These are phyloP conservation scores for Dicroscelio sp. DNA, from an alignment of 2,888 invertebrate species.

Conservation along the genomic window DNA sequence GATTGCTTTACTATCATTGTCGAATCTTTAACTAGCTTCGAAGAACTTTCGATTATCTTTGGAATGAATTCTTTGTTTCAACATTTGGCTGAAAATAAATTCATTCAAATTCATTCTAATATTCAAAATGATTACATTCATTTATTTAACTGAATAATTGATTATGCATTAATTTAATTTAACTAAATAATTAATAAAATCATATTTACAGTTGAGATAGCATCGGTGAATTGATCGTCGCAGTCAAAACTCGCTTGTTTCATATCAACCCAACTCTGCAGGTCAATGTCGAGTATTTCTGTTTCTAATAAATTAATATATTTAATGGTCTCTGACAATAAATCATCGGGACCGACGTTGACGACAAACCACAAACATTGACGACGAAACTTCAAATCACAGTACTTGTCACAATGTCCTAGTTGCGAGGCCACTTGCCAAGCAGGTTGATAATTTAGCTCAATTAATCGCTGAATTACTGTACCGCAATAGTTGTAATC, in stretches of 20 bases:
- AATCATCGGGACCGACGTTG: constrained; percentile 89
- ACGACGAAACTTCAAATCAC: constrained; percentile 89
- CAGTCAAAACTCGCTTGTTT: constrained; percentile 88
- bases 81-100: constrained; percentile 85
- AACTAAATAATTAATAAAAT: background rate
- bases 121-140: no score
- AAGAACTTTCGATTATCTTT: constrained; percentile 90
- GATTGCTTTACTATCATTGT: constrained; percentile 90
- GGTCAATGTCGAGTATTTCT: constrained; percentile 89
- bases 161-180: no score
- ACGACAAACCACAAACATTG: constrained; percentile 90
- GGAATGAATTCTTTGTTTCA: constrained; percentile 90
- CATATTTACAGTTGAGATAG: constrained; percentile 92
- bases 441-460: constrained; percentile 91
- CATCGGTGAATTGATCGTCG: constrained; percentile 92
- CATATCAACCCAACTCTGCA: constrained; percentile 88
- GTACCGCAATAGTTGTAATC: constrained; percentile 92
- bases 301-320: constrained; percentile 89
- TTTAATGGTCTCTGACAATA: constrained; percentile 88
- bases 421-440: constrained; percentile 92
- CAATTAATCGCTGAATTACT: constrained; percentile 92
- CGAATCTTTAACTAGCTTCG: constrained; percentile 92
- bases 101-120: no score
- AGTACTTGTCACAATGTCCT: constrained; percentile 92
- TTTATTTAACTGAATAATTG: no score